Conservation (phyloP, 2,113 vertebrate genomes). For the Dascyllus trimaculatus region DNA sequence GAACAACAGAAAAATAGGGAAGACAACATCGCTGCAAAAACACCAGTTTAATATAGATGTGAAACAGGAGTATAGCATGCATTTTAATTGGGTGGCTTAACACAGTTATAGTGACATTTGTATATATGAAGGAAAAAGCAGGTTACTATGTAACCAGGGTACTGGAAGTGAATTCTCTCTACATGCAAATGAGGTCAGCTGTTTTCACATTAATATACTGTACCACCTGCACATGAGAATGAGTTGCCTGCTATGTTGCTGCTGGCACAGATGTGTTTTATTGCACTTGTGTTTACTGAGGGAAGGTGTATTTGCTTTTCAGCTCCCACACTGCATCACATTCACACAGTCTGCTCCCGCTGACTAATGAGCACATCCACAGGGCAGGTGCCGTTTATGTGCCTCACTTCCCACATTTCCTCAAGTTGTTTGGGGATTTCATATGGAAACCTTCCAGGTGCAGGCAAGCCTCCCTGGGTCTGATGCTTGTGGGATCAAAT, state of each 20-base stretch:
- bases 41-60: background rate
- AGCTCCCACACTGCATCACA: constrained; percentile 7
- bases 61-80: background rate
- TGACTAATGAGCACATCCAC: constrained; percentile 25
- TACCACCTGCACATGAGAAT: background rate
- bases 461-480: background rate
- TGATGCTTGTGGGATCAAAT: background rate
- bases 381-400: constrained; percentile 1
- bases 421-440: constrained; percentile 1
- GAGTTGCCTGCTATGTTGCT: background rate
- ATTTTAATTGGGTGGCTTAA: background rate
- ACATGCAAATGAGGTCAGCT: background rate
- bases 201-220: background rate
- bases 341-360: constrained; percentile 35
- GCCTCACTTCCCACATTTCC: background rate
- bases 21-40: background rate
- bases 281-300: constrained; percentile 10
- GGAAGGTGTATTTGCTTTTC: background rate
- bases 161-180: background rate
- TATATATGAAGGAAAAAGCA: background rate
- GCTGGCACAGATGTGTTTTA: constrained; percentile 19
- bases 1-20: background rate
- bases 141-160: constrained; percentile 16
- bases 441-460: background rate
- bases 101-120: background rate